A percentile compares a stretch with the other conserved stretches of the same genome.
phyloP scores from a whole-genome alignment of 2,888 invertebrate species.

The Thera obeliscata region DNA sequence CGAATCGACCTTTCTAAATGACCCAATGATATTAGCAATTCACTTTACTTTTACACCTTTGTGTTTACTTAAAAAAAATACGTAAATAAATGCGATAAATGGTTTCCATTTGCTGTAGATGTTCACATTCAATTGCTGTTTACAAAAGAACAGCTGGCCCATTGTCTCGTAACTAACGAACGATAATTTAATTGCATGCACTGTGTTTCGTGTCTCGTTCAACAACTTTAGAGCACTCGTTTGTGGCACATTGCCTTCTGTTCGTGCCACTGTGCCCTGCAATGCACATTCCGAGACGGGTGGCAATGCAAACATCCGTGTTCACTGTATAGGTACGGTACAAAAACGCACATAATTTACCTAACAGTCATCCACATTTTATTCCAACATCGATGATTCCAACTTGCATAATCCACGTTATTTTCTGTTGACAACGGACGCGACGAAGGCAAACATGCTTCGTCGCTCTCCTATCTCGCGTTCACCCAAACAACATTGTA shows the following conservation, averaged over 20 bases:
- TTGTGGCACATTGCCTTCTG: constrained; percentile 8
- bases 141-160: constrained; percentile 28
- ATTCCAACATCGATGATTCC: constrained; percentile 47
- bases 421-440: constrained; percentile 80
- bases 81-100: constrained; percentile 24
- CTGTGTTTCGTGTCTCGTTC: constrained; percentile 30
- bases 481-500: constrained; percentile 59
- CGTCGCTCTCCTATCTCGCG: constrained; percentile 52
- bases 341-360: constrained; percentile 65
- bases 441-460: constrained; percentile 72
- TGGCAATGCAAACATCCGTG: constrained; percentile 44
- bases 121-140: constrained; percentile 30
- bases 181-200: constrained; percentile 31
- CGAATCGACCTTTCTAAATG: constrained; percentile 8
- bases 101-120: constrained; percentile 29
- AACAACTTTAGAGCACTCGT: constrained; percentile 21
- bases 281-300: constrained; percentile 40
- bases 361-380: constrained; percentile 78
- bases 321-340: constrained; percentile 40
- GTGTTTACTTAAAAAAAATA: constrained; percentile 19
- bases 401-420: constrained; percentile 82
- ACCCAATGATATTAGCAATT: constrained; percentile 7
- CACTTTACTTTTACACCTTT: constrained; percentile 18
- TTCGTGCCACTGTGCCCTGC: constrained; percentile 15
- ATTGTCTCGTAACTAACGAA: constrained; percentile 23